Conservation (phyloP, 1,140 invertebrate species). For the Diachasma alloeum region DNA sequence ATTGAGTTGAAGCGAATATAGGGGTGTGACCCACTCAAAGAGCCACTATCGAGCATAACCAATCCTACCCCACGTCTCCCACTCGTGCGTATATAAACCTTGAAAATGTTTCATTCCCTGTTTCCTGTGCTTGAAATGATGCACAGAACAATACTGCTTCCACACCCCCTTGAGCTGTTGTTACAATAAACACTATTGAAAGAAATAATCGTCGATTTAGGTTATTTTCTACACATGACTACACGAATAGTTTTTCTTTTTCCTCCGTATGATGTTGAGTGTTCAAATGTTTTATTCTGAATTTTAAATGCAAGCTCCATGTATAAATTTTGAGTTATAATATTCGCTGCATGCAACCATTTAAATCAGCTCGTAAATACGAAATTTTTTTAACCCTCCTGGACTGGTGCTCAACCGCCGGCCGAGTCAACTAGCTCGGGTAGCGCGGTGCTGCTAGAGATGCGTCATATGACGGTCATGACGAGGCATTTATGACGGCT, state of each 20-base stretch:
- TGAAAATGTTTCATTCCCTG: constrained; percentile 4
- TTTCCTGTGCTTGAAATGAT: neutral
- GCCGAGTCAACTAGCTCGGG: too few species aligned
- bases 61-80: neutral
- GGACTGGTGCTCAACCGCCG: too few species aligned
- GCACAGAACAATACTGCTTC: constrained; percentile 18
- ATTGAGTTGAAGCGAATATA: constrained; percentile 30
- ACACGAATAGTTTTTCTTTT: constrained; percentile 1
- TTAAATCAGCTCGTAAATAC: constrained; percentile 15
- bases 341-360: neutral
- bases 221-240: neutral
- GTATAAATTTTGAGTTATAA: constrained; percentile 17
- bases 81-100: neutral
- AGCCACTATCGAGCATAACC: constrained; percentile 24
- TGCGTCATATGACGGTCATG: too few species aligned
- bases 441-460: too few species aligned
- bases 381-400: neutral
- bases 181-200: constrained; percentile 24
- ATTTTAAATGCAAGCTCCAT: constrained; percentile 29
- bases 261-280: neutral
- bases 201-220: constrained; percentile 15
- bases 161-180: constrained; percentile 21
- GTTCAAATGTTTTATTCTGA: neutral
- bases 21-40: constrained; percentile 18
- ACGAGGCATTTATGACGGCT: too few species aligned